phyloP scores from a whole-genome alignment of 2,888 invertebrate species.

The Meiosimyza decipiens region DNA sequence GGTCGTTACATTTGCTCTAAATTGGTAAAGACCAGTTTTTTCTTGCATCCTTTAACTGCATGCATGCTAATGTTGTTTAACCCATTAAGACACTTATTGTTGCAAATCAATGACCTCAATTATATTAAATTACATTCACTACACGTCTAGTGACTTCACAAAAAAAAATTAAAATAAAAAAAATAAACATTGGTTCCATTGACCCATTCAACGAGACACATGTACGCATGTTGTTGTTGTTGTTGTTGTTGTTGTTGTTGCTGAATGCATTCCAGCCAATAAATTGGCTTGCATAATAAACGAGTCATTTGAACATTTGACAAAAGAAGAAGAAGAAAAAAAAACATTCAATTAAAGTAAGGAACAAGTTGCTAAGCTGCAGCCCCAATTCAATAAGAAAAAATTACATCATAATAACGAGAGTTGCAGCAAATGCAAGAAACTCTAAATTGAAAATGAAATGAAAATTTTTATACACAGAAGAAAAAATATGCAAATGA shows the following conservation, averaged over 20 bases:
- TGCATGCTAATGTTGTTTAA: background rate
- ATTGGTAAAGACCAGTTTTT: background rate
- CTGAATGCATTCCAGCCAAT: slow-evolving; percentile 26
- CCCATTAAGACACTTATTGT: background rate
- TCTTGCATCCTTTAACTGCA: background rate
- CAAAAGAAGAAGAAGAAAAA: slow-evolving; percentile 5
- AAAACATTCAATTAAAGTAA: slow-evolving; percentile 4
- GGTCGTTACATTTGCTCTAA: slow-evolving; percentile 15
- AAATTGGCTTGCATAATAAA: slow-evolving; percentile 30
- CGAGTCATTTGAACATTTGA: background rate
- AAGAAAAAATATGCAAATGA: background rate
- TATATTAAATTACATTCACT: background rate
- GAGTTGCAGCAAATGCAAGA: background rate
- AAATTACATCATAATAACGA: too few relatives aligned
- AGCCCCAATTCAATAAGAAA: background rate
- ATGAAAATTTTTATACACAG: background rate
- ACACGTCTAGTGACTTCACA: background rate
- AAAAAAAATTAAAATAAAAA: background rate
- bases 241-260: slow-evolving; percentile 11
- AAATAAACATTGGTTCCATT: slow-evolving; percentile 33
- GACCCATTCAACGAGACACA: slow-evolving; percentile 31
- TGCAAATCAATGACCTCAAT: slow-evolving; percentile 11
- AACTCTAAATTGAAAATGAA: background rate
- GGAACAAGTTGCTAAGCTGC: slow-evolving; percentile 8
- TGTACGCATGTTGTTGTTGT: slow-evolving; percentile 18